Base-by-base conservation (phyloP, 2,888 invertebrate genomes). In the Dryomyza anilis region DNA sequence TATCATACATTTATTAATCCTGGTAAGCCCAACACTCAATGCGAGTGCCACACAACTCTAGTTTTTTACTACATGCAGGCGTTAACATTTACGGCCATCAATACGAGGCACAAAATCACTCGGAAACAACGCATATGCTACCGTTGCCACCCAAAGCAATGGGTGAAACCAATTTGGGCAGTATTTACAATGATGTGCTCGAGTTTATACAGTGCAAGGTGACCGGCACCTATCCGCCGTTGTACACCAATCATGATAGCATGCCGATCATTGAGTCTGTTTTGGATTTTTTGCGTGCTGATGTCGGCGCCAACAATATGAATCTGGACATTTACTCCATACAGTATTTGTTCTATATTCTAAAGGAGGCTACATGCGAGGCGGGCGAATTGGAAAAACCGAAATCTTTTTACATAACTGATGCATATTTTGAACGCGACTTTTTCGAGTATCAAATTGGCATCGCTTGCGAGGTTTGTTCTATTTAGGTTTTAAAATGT, bases 101-200 rank as follows among this genome's bases (percentile, higher is more conserved):
- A 2, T 77, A 80, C 67, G 83, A 83, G 19, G 84, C 86, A 0
- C 74, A 78, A 53, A 72, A 83, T n/a, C 81, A 82, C 65, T 80
- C 85, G 0, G 75, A 81, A 1, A 71, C 74, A 1, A 84, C 85
- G 0, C 88, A 88, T 72, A 77, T 83, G 63, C 75, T 88, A 48
- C 81, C 81, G 1, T 67, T 82, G 25, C 84, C 86, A 4, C 77
- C 82, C 1, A 75, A 84, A 19, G 81, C 82, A 1, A 71, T 81
- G 59, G 82, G 82, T 0, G 81, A 78, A 25, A 59, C 63, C 0
- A 64, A 79, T 55, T 70, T 81, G 46, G 74, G 67, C 2, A 74
- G 76, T 6, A 77, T 87, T 30, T 86, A 84, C 64, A 29, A 71
- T 0, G 80, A 82, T 4, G 72, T 87, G 3, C 68, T 82, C 2